Evolutionary conservation across 1,140 invertebrate genomes (phyloP), one percentile per base, ranked within the genome.

Genomic region (Drosophila prosaltans): DNA sequence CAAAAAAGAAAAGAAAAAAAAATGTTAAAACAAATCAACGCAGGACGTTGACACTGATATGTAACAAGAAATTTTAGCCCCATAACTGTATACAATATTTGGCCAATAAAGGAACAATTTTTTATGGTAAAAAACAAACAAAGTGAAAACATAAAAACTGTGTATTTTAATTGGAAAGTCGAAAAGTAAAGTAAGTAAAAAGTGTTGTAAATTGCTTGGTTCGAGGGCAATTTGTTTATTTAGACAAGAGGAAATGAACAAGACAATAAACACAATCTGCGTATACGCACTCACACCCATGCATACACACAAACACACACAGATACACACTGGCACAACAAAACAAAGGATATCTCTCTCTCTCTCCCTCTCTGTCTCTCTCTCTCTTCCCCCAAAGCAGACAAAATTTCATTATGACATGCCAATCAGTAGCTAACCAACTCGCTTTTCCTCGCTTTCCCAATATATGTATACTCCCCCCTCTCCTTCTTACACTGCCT

Each of bases 351-450:
- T 63, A 16, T 16, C 16, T 16, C 16, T 16, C 16, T 16, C 16
- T 16, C 16, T 16, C 16, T 16, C 16, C 0, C 16, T 16, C 16
- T 16, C 16, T 16, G 0, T 16, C 0, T 16, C 16, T 16, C 16
- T 16, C 16, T 16, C 16, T 61, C 24, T 21, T 40, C 43, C 76
- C 62, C 30, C 16, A 45, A 43, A 55, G 72, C 68, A 69, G 65
- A 78, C 54, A 66, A 75, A 79, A 72, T 78, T 86, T 78, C 67
- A 86, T 81, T 82, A 82, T 66, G 51, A 76, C 57, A 65, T 69
- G 65, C 68, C 80, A 62, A 70, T 76, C 65, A 76, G 59, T 70
- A 43, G 73, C 74, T 59, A 26, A 57, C 68, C 51, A 51, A 51
- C 45, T 51, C 45, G 45, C 45, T 51, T 51, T 51, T 51, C 21